Conservation (phyloP, 2,888 invertebrate genomes). For the Meiosimyza decipiens region DNA sequence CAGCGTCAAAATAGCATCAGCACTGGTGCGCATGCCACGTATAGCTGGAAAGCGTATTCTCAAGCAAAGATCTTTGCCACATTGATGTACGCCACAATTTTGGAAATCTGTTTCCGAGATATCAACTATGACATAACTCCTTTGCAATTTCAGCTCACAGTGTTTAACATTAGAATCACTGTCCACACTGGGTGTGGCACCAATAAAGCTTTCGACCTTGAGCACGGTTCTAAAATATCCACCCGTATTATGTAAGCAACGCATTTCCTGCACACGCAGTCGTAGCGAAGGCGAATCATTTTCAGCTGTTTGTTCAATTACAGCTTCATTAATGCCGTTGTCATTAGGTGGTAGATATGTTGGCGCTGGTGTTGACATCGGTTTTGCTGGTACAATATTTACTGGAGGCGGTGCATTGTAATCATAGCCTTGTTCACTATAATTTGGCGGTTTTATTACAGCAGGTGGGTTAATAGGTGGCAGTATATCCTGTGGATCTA, state of each 20-base stretch:
- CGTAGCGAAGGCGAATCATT: constrained; percentile 48
- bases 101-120: constrained; percentile 68
- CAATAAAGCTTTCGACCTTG: constrained; percentile 63
- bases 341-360: constrained; percentile 49
- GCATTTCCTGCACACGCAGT: constrained; percentile 62
- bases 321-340: constrained; percentile 3
- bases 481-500: constrained; percentile 48
- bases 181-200: constrained; percentile 64
- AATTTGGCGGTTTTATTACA: not conserved
- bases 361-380: constrained; percentile 53
- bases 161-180: constrained; percentile 57
- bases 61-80: constrained; percentile 70
- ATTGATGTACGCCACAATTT: constrained; percentile 69
- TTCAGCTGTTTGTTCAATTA: constrained; percentile 27
- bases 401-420: constrained; percentile 52
- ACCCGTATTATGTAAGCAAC: constrained; percentile 54
- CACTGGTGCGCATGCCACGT: constrained; percentile 68
- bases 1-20: constrained; percentile 69
- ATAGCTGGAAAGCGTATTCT: constrained; percentile 70
- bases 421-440: constrained; percentile 51
- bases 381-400: constrained; percentile 36
- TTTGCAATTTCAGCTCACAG: constrained; percentile 58
- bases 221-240: constrained; percentile 66
- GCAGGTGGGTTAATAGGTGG: constrained; percentile 37
- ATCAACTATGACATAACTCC: constrained; percentile 65